Evolutionary conservation across 2,113 vertebrate species (phyloP), one percentile per base, ranked within the genome.

Genomic region (Thamnaconus septentrionalis): DNA sequence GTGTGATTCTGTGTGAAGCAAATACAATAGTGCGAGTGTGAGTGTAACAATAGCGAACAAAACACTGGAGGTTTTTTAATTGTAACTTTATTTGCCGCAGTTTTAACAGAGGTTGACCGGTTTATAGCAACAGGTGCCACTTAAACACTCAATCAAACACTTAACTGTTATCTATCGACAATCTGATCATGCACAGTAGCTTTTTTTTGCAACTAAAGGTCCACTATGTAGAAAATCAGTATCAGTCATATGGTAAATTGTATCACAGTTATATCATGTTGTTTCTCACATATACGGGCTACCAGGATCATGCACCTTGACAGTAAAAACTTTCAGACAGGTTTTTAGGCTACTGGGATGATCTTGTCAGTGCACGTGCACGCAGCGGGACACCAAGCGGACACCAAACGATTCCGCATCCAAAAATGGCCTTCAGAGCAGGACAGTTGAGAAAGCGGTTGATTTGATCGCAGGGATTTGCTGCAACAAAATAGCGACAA

Each of bases 401-500:
- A 3, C 52, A 90, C 73, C 7, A 4, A 1, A 0, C 3, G 0
- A 8, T 75, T 0, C 0, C 3, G 46, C 91, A 92, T 6, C 78
- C 74, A 2, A 0, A 0, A 0, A 0, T 0, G 1, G 0, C 0
- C 53, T 64, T 75, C 69, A 90, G 0, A 3, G 0, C 1, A 0
- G 59, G 69, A 59, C 90, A 92, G 78, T 90, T 89, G 8, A 11
- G 1, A 66, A 5, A 87, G 0, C 0, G 3, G 77, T 92, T 73
- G 0, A 90, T 46, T 18, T 80, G 73, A 41, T 81, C 80, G 66
- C 91, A 92, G 3, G 90, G 88, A 70, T 91, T 89, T 47, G 88
- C 90, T 92, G 62, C 18, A 11, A 66, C 9, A 4, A 18, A 3
- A 60, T 1, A 58, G 7, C 52, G 11, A 61, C 41, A 2, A 3